These are phyloP conservation scores for Dasypolia templi DNA, from an alignment of 2,888 invertebrate species.

Conservation along the genomic window DNA sequence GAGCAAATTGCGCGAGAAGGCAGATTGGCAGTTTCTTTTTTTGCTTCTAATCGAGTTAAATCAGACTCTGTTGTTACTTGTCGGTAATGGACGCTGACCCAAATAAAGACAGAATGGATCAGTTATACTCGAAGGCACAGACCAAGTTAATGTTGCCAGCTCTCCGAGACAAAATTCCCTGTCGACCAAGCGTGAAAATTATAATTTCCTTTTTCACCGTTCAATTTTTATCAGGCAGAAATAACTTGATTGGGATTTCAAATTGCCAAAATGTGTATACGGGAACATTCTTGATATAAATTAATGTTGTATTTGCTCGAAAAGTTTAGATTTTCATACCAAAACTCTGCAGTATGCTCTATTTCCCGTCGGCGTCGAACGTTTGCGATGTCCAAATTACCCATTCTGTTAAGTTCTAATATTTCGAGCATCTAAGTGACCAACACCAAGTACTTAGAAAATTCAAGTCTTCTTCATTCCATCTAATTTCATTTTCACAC, in stretches of 20 bases:
- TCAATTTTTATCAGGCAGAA: not conserved
- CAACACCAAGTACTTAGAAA: slow-evolving; percentile 23
- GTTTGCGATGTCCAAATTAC: slow-evolving; percentile 3
- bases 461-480: slow-evolving; percentile 16
- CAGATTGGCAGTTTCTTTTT: slow-evolving; percentile 77
- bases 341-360: slow-evolving; percentile 7
- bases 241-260: not conserved
- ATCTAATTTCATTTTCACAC: slow-evolving; percentile 31
- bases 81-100: slow-evolving; percentile 67
- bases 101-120: slow-evolving; percentile 33
- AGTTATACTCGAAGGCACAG: not conserved
- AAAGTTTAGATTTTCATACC: not conserved
- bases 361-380: not conserved
- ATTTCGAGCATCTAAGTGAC: slow-evolving; percentile 14
- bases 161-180: too few relatives aligned
- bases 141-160: not conserved
- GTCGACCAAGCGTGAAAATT: not conserved
- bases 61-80: slow-evolving; percentile 71
- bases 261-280: not conserved
- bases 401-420: slow-evolving; percentile 1
- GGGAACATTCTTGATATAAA: too few relatives aligned
- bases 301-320: not conserved
- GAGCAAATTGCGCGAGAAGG: slow-evolving; percentile 75
- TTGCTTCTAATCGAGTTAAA: slow-evolving; percentile 77
- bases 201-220: not conserved